phyloP scores from a whole-genome alignment of 2,888 invertebrate species.

The Oegoconia quadripuncta region DNA sequence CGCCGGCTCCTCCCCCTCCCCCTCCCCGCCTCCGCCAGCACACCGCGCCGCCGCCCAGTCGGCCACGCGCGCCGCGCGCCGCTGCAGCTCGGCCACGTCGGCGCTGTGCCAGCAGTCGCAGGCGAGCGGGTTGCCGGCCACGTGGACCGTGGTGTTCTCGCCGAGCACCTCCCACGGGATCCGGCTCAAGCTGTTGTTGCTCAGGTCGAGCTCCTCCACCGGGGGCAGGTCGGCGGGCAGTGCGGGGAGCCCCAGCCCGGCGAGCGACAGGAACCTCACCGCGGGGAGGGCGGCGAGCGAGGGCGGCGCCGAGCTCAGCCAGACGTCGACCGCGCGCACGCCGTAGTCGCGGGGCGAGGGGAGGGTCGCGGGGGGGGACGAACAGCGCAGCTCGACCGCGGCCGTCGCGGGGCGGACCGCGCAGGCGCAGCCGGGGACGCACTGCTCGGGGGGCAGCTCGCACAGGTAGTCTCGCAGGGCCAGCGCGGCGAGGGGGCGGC shows the following conservation, averaged over 20 bases:
- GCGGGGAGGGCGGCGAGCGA: not conserved
- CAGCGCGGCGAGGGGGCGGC: slow-evolving; percentile 3
- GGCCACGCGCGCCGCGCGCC: slow-evolving; percentile 9
- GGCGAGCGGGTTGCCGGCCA: slow-evolving; percentile 25
- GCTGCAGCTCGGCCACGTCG: slow-evolving; percentile 14
- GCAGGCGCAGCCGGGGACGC: slow-evolving; percentile 15
- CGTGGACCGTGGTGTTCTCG: slow-evolving; percentile 10
- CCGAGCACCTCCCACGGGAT: slow-evolving; percentile 17
- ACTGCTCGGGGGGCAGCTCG: slow-evolving; percentile 3
- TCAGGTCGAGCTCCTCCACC: slow-evolving; percentile 20
- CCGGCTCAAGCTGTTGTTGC: slow-evolving; percentile 16
- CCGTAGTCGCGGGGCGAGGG: not conserved
- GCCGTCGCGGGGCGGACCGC: slow-evolving; percentile 4
- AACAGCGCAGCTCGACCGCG: slow-evolving; percentile 14
- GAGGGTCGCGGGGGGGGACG: not conserved
- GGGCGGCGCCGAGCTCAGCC: not conserved
- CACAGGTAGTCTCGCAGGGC: slow-evolving; percentile 7
- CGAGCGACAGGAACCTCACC: slow-evolving; percentile 16
- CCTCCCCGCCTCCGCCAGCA: slow-evolving; percentile 9
- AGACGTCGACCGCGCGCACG: not conserved
- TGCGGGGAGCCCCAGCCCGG: slow-evolving; percentile 17
- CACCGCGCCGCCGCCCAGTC: slow-evolving; percentile 22
- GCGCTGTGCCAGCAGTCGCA: slow-evolving; percentile 25
- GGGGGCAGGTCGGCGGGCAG: slow-evolving; percentile 7
- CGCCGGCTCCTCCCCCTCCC: slow-evolving; percentile 12